Conservation (phyloP, 2,113 vertebrate species). For the Arvicanthis niloticus region DNA sequence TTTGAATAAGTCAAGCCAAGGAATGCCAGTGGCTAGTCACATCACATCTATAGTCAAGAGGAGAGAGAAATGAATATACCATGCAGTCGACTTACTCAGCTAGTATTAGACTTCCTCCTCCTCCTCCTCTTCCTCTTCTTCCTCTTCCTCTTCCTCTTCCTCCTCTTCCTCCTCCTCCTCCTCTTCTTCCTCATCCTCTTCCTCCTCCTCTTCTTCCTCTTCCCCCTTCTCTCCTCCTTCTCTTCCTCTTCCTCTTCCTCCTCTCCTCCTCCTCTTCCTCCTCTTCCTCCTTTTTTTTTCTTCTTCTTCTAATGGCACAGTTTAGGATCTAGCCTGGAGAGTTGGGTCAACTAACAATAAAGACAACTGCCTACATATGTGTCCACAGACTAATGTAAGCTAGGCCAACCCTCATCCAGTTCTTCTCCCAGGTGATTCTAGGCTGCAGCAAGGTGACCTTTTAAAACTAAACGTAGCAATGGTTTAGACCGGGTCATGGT, state of each 20-base stretch:
- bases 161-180: neutral
- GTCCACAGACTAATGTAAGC: neutral
- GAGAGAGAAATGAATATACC: no score
- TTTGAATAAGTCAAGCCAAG: neutral
- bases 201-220: no score
- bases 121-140: no score
- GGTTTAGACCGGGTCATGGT: neutral
- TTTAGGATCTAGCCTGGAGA: neutral
- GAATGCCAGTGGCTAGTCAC: no score
- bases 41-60: neutral
- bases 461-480: neutral
- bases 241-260: neutral
- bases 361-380: neutral
- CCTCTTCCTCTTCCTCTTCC: no score
- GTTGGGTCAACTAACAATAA: neutral
- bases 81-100: neutral
- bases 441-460: neutral
- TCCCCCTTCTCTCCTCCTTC: no score
- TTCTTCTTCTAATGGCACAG: no score
- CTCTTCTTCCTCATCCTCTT: neutral
- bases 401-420: no score
- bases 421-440: neutral
- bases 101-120: neutral
- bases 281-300: neutral
- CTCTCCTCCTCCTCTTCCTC: no score